Base-by-base conservation (phyloP, 2,888 invertebrate genomes). In the Tortricodes alternella region DNA sequence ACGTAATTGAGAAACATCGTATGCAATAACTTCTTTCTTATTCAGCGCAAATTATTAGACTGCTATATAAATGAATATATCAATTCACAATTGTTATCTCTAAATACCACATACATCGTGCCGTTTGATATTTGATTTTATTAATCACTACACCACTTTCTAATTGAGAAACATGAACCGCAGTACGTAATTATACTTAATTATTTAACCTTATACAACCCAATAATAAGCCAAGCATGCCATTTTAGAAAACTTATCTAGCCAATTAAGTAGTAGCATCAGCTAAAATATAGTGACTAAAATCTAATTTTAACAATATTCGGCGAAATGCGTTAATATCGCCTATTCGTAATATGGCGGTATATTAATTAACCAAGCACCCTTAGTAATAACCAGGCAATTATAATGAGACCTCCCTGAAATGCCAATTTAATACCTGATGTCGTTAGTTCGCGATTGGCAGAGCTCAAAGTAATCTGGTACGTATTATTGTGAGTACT, bases 291-390 rank as follows among this genome's bases (percentile, higher is more conserved):
- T 15, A 60, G 64, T 62, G 62, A 66, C 61, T 62, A 61, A 63
- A 67, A 67, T 66, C 64, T 66, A 66, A 66, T 69, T 65, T 62
- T 59, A 39, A 62, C 62, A 38, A 52, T 51, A 46, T 67, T 65
- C 60, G 57, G 60, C 58, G 53, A 62, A 68, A 63, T 59, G 65
- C 67, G 68, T 64, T 69, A 68, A 68, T 67, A 68, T 66, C 64
- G 52, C 63, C 60, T 55, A 60, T 58, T 58, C 63, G 64, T 65
- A 65, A 67, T 67, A 63, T 65, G 62, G 61, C 58, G 60, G 63
- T 63, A 66, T 68, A 66, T 68, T 61, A n/a, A n/a, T n/a, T n/a
- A 68, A 66, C 66, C 63, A 68, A 65, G 69, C 64, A 62, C 61
- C 67, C 62, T 61, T 61, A 62, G 63, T 63, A 63, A 67, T 65